Evolutionary conservation across 2,888 invertebrate genomes (phyloP).

Genomic region (Leucophora obtusa): DNA sequence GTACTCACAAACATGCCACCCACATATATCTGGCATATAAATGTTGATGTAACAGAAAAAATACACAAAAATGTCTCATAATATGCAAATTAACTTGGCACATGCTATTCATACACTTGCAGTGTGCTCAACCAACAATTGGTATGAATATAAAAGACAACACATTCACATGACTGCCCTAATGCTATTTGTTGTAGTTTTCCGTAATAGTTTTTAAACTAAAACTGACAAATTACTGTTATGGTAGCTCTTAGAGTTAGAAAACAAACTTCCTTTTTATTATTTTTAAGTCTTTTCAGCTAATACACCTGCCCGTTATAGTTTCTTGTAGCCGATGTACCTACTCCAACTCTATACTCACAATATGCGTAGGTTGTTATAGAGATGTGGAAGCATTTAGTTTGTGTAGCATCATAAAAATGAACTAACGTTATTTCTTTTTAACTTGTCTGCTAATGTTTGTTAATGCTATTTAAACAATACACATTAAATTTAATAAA

Average conservation of each 20-base stretch:
- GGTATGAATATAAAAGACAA: not conserved
- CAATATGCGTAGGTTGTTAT: not conserved
- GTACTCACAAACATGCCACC: not conserved
- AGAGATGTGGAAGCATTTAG: not conserved
- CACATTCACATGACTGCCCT: constrained; percentile 55
- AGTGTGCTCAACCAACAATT: not conserved
- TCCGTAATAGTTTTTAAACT: constrained; percentile 32
- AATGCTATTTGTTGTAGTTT: constrained; percentile 25
- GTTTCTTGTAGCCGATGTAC: not conserved
- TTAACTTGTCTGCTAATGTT: constrained; percentile 30
- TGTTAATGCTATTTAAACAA: constrained; percentile 51
- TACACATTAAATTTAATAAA: constrained; percentile 55
- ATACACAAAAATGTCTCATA: constrained; percentile 36
- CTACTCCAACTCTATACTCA: not conserved
- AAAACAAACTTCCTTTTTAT: constrained; percentile 3
- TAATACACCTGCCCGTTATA: constrained; percentile 1
- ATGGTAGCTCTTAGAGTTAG: not conserved
- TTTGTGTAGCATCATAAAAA: constrained; percentile 1
- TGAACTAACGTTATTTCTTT: not conserved
- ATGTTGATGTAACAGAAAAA: constrained; percentile 3
- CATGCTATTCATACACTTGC: constrained; percentile 43
- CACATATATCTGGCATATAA: not conserved
- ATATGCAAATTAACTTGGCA: constrained; percentile 61
- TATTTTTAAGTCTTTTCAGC: not conserved
- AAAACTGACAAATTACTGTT: constrained; percentile 53